Conservation (phyloP, 1,140 invertebrate genomes). For the Daktulosphaira vitifoliae region DNA sequence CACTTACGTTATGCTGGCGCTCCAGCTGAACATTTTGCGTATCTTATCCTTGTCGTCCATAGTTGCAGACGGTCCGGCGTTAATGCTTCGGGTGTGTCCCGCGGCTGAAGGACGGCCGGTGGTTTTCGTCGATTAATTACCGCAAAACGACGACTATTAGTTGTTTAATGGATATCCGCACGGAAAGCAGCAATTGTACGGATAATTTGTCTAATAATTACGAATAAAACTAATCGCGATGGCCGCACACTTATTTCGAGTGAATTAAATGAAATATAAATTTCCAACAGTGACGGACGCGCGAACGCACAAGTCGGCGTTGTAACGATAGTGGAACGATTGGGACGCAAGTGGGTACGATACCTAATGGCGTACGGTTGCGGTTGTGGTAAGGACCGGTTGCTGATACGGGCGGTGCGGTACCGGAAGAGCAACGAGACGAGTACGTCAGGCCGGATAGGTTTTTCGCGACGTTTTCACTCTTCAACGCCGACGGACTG, state of each 20-base stretch:
- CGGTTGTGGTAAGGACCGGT: background rate
- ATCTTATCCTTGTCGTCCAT: constrained; percentile 32
- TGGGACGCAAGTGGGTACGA: background rate
- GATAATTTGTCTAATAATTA: background rate
- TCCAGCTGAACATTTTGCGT: constrained; percentile 31
- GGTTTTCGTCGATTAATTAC: too few relatives aligned
- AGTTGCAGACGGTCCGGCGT: background rate
- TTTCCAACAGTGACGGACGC: too few relatives aligned
- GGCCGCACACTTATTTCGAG: too few relatives aligned
- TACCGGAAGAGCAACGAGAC: constrained; percentile 8
- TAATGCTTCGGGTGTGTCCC: background rate
- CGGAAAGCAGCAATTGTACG: background rate
- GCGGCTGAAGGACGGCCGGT: background rate
- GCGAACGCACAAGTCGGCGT: constrained; percentile 9
- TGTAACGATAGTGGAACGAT: constrained; percentile 27
- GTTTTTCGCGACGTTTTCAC: constrained; percentile 8
- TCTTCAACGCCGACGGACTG: background rate
- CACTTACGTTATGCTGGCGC: constrained; percentile 13
- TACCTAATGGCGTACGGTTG: too few relatives aligned
- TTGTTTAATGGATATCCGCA: too few relatives aligned
- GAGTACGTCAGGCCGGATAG: background rate
- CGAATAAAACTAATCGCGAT: too few relatives aligned
- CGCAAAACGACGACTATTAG: too few relatives aligned
- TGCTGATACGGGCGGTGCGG: background rate
- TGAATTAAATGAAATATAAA: too few relatives aligned